A percentile compares a stretch with the other conserved stretches of the same genome.
phyloP scores from a whole-genome alignment of 2,797 vertebrate species.

The Todus mexicanus region DNA sequence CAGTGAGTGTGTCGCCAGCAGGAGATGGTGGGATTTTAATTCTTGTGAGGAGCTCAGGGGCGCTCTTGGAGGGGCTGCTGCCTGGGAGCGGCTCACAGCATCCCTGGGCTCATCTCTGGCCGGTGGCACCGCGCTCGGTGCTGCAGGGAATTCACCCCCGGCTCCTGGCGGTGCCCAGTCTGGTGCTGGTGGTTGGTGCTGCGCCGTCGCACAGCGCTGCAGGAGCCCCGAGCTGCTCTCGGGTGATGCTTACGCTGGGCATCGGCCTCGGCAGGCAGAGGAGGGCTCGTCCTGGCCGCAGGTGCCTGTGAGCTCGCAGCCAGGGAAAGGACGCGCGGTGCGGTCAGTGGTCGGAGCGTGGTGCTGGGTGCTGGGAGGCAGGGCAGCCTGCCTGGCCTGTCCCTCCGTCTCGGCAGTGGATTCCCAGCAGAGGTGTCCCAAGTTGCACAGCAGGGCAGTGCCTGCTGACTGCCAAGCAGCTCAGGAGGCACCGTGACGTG shows the following conservation, averaged over 20 bases:
- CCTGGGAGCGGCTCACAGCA: rapidly evolving
- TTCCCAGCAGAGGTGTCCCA: neutral
- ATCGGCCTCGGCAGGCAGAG: neutral
- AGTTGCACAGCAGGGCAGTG: neutral
- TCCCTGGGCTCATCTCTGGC: neutral
- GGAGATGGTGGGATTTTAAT: neutral
- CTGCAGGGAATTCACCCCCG: neutral
- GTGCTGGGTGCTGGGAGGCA: rapidly evolving
- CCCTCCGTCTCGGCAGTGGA: rapidly evolving
- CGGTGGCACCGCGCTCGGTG: rapidly evolving
- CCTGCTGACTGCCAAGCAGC: rapidly evolving
- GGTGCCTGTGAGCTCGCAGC: neutral
- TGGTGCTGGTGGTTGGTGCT: rapidly evolving
- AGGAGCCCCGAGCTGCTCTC: neutral
- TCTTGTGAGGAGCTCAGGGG: neutral
- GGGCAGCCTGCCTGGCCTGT: neutral
- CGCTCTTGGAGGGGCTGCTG: neutral
- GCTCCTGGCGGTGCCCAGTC: rapidly evolving
- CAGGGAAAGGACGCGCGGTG: neutral
- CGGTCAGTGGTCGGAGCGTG: rapidly evolving
- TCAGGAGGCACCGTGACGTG: rapidly evolving
- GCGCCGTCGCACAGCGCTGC: rapidly evolving
- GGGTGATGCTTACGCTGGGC: neutral
- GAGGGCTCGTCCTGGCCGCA: rapidly evolving
- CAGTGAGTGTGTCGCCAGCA: neutral